Conservation (phyloP, 2,113 vertebrate species). For the Choloepus hoffmanni region DNA sequence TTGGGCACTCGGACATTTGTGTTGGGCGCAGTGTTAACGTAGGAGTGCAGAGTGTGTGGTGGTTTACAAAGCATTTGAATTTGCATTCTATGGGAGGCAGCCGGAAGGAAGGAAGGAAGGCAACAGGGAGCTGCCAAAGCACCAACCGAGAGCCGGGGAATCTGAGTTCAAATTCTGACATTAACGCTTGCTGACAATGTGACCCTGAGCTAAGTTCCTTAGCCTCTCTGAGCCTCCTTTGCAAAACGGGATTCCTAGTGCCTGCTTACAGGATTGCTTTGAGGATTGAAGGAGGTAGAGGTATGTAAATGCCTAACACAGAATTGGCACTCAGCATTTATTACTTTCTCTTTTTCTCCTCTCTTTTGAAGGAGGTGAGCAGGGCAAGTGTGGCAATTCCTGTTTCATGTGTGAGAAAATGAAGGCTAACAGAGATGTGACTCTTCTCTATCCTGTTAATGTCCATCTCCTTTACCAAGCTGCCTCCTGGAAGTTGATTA, state of each 20-base stretch:
- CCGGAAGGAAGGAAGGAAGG: background rate
- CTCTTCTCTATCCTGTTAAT: background rate
- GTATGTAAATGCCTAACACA: background rate
- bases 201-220: background rate
- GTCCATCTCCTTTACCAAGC: background rate
- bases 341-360: background rate
- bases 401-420: background rate
- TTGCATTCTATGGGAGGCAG: background rate
- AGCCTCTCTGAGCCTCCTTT: background rate
- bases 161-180: background rate
- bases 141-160: background rate
- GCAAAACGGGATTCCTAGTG: background rate
- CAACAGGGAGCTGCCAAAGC: background rate
- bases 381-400: background rate
- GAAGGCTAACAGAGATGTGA: background rate
- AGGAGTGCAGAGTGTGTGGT: background rate
- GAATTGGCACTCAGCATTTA: background rate
- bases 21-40: background rate
- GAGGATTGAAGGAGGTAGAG: background rate
- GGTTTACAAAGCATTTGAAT: background rate
- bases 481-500: background rate
- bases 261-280: background rate
- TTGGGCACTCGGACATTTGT: background rate
- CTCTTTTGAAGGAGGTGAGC: slow-evolving; percentile 15
- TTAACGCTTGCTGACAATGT: background rate